Evolutionary conservation across 2,888 invertebrate species (phyloP).

Genomic region (Eupithecia vulgata): DNA sequence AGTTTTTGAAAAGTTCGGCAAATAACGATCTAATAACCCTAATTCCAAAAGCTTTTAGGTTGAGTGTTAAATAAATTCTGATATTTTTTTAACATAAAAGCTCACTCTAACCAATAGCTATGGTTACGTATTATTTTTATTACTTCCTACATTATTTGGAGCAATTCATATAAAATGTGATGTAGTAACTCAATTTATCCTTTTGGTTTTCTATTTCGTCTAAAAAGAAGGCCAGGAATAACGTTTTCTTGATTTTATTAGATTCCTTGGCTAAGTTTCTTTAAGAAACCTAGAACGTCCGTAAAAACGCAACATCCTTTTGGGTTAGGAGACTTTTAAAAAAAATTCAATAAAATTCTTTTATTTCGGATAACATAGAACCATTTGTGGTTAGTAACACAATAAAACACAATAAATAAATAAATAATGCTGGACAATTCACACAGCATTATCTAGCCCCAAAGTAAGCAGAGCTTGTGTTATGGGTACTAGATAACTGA

Average conservation of each 20-base stretch:
- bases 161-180: conserved; percentile 45
- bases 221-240: conserved; percentile 15
- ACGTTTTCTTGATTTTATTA: conserved; percentile 39
- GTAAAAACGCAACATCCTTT: too few species aligned
- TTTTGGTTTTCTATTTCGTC: conserved; percentile 38
- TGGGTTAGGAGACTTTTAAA: too few species aligned
- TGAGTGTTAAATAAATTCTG: not conserved
- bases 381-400: too few species aligned
- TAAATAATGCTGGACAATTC: too few species aligned
- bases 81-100: not conserved
- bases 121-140: conserved; percentile 33
- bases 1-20: not conserved
- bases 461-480: too few species aligned
- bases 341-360: too few species aligned
- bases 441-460: too few species aligned
- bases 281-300: not conserved
- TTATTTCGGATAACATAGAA: too few species aligned
- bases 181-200: conserved; percentile 50
- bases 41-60: not conserved
- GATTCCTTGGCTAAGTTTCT: conserved; percentile 21
- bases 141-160: conserved; percentile 27
- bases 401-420: too few species aligned
- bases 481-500: too few species aligned
- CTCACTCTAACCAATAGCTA: not conserved
- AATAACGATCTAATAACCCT: not conserved